phyloP scores from a whole-genome alignment of 2,888 invertebrate genomes.

The Acrocera orbiculus region DNA sequence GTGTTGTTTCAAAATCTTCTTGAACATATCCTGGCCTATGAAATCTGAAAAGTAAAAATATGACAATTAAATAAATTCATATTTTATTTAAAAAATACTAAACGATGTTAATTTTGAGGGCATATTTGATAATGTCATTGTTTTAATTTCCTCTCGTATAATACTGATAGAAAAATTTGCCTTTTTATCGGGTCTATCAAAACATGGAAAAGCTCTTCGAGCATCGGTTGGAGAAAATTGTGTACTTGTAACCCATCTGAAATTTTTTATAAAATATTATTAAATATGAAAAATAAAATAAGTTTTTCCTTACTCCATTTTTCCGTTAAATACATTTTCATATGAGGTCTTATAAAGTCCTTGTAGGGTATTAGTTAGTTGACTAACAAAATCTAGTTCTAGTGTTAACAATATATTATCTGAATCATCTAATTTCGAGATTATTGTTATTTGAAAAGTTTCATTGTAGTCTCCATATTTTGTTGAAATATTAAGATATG shows the following conservation, averaged over 20 bases:
- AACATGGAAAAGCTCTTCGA: slow-evolving; percentile 69
- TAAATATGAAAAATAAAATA: neutral
- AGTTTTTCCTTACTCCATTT: slow-evolving; percentile 26
- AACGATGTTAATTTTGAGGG: slow-evolving; percentile 28
- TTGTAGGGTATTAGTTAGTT: slow-evolving; percentile 36
- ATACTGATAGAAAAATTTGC: slow-evolving; percentile 56
- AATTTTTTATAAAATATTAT: neutral
- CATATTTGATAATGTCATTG: slow-evolving; percentile 44
- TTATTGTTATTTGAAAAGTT: slow-evolving; percentile 22
- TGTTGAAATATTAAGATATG: slow-evolving; percentile 17
- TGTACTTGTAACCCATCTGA: slow-evolving; percentile 58
- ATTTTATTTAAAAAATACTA: slow-evolving; percentile 10
- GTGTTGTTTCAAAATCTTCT: slow-evolving; percentile 44
- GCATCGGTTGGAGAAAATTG: slow-evolving; percentile 69
- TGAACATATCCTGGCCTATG: slow-evolving; percentile 37
- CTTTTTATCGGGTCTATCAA: slow-evolving; percentile 71
- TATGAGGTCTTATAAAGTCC: slow-evolving; percentile 37
- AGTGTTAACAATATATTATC: slow-evolving; percentile 25
- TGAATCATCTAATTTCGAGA: slow-evolving; percentile 4
- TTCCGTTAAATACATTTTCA: slow-evolving; percentile 23
- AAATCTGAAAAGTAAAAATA: slow-evolving; percentile 12
- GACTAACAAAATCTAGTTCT: slow-evolving; percentile 35
- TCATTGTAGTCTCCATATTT: slow-evolving; percentile 24
- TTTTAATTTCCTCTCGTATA: slow-evolving; percentile 34
- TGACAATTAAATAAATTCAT: neutral